Conservation (phyloP, 37 sponge, comb jelly and placozoan species). For the Oopsacas minuta region DNA sequence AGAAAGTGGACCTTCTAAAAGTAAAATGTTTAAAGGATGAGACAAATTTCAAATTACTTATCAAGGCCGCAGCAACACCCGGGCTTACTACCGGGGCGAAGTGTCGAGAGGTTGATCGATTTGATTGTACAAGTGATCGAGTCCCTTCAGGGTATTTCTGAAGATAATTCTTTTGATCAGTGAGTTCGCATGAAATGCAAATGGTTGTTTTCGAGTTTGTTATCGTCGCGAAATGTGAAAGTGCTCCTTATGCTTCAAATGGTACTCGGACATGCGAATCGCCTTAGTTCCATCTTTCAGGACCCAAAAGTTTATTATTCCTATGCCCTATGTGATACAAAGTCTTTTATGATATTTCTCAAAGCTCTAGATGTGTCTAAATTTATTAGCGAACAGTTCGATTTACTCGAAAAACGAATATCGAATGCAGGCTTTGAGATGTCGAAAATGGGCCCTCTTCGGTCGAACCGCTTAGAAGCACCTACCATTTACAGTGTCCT, state of each 20-base stretch:
- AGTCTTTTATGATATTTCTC: too few relatives aligned
- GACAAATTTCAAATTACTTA: too few relatives aligned
- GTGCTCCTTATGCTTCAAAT: not conserved
- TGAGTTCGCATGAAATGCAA: not conserved
- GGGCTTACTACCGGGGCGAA: too few relatives aligned
- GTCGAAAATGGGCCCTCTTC: too few relatives aligned
- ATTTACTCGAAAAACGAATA: too few relatives aligned
- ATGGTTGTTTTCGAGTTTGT: not conserved
- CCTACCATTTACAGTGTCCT: too few relatives aligned
- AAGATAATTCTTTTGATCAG: not conserved
- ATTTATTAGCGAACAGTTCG: too few relatives aligned
- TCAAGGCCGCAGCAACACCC: too few relatives aligned
- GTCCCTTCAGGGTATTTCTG: not conserved
- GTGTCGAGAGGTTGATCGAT: not conserved
- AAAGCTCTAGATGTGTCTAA: too few relatives aligned
- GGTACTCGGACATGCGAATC: not conserved
- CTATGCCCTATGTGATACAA: not conserved
- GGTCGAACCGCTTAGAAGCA: too few relatives aligned
- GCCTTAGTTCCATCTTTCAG: not conserved
- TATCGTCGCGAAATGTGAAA: not conserved
- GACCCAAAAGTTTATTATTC: not conserved
- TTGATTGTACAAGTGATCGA: not conserved
- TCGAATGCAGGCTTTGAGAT: too few relatives aligned
- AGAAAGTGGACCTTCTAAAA: not conserved
- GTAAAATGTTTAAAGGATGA: too few relatives aligned